Evolutionary conservation across 1,140 invertebrate genomes (phyloP).

Genomic region (Bactericera cockerelli): DNA sequence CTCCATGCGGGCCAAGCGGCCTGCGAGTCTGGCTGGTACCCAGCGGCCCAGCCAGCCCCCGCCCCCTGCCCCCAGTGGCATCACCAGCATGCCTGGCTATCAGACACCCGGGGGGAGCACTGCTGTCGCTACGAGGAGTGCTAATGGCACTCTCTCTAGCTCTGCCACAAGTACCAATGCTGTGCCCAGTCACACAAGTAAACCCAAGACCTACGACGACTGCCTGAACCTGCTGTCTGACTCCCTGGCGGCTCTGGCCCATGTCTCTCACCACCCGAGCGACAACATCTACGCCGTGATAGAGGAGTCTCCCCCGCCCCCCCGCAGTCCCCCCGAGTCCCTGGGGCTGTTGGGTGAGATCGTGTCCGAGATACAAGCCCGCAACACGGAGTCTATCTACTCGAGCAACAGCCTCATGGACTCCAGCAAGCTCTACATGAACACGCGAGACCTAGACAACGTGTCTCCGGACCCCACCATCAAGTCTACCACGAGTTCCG

Average conservation of each 20-base stretch:
- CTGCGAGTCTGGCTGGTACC: conserved; percentile 45
- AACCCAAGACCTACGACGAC: conserved; percentile 45
- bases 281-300: conserved; percentile 79
- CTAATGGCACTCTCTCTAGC: too few relatives aligned
- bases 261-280: conserved; percentile 38
- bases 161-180: background rate
- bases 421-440: conserved; percentile 32
- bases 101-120: conserved; percentile 23
- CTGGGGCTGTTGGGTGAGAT: conserved; percentile 65
- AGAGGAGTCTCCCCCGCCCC: conserved; percentile 43
- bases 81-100: conserved; percentile 16
- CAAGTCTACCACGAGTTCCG: conserved; percentile 47
- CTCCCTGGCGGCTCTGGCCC: conserved; percentile 31
- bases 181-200: conserved; percentile 19
- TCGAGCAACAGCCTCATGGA: conserved; percentile 36
- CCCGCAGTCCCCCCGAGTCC: conserved; percentile 31
- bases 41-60: conserved; percentile 44
- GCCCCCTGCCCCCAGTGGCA: conserved; percentile 40
- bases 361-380: conserved; percentile 66
- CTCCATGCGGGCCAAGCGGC: conserved; percentile 58
- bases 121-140: conserved; percentile 21
- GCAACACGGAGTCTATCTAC: conserved; percentile 73
- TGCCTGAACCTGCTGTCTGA: conserved; percentile 46
- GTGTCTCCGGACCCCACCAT: conserved; percentile 27
- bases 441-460: conserved; percentile 26